Conservation (phyloP, 1,140 invertebrate genomes). For the Teleogryllus occipitalis region DNA sequence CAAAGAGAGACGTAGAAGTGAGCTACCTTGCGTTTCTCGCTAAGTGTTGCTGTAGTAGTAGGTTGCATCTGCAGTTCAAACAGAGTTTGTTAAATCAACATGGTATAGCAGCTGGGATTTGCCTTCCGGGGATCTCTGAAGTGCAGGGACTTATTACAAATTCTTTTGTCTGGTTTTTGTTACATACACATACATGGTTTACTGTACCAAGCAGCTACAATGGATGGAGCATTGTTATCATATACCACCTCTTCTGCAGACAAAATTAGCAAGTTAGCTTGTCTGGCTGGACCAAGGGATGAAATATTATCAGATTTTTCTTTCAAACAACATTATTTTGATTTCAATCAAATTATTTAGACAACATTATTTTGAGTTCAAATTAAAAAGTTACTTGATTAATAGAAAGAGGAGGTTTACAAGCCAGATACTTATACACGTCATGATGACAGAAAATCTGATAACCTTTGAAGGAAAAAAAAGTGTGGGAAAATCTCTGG, state of each 20-base stretch:
- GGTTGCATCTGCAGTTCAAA: conserved; percentile 3
- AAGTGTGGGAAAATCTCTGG: too few relatives aligned
- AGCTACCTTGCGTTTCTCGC: background rate
- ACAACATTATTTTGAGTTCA: too few relatives aligned
- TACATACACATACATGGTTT: background rate
- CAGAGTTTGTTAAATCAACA: conserved; percentile 5
- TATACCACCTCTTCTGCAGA: background rate
- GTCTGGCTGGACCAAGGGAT: background rate
- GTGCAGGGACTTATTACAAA: background rate
- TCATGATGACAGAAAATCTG: too few relatives aligned
- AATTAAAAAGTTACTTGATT: too few relatives aligned
- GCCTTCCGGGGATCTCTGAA: background rate
- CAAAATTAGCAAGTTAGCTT: background rate
- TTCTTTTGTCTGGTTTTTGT: background rate
- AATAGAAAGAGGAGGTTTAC: too few relatives aligned
- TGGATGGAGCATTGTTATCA: background rate
- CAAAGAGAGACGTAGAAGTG: background rate
- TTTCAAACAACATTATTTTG: too few relatives aligned
- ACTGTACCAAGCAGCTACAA: background rate
- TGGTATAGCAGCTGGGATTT: background rate
- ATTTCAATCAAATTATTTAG: too few relatives aligned
- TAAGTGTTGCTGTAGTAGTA: background rate
- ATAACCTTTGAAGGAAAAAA: too few relatives aligned
- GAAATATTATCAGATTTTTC: too few relatives aligned
- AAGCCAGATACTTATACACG: too few relatives aligned